phyloP scores from a whole-genome alignment of 1,140 invertebrate genomes.

The Rhynchophorus ferrugineus region DNA sequence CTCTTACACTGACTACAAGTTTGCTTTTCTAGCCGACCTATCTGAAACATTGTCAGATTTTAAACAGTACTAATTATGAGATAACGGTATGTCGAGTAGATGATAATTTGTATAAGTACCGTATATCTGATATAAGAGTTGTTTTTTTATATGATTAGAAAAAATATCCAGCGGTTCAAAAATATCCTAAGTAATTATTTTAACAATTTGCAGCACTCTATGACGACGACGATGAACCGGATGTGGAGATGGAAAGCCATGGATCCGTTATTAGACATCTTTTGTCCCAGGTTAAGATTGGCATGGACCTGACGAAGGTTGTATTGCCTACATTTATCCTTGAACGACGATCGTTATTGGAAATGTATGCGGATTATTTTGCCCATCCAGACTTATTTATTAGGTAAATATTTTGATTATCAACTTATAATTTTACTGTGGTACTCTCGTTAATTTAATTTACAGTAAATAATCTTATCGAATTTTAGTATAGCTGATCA shows the following conservation, averaged over 20 bases:
- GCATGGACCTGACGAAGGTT: conserved; percentile 98
- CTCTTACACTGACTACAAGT: too few relatives aligned
- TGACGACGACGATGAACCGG: conserved; percentile 79
- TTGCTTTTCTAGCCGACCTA: too few relatives aligned
- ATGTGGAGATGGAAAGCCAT: conserved; percentile 85
- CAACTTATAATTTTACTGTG: neutral
- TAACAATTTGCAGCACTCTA: conserved; percentile 73
- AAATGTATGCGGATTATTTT: conserved; percentile 98
- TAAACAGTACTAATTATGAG: too few relatives aligned
- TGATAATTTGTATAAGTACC: too few relatives aligned
- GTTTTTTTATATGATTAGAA: too few relatives aligned
- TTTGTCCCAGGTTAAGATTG: conserved; percentile 92
- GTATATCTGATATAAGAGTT: too few relatives aligned
- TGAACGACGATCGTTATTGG: conserved; percentile 87
- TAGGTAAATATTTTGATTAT: conserved; percentile 51
- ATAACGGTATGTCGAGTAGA: too few relatives aligned
- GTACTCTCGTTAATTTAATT: neutral
- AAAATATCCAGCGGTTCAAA: too few relatives aligned
- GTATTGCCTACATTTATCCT: conserved; percentile 94
- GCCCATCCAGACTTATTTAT: conserved; percentile 95
- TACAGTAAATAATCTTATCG: conserved; percentile 10
- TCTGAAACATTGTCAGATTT: too few relatives aligned
- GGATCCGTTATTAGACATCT: conserved; percentile 92
- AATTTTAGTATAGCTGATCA: conserved; percentile 73
- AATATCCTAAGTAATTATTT: too few relatives aligned